phyloP scores from a whole-genome alignment of 1,140 invertebrate genomes.

The Pseudomyrmex dendroicus region DNA sequence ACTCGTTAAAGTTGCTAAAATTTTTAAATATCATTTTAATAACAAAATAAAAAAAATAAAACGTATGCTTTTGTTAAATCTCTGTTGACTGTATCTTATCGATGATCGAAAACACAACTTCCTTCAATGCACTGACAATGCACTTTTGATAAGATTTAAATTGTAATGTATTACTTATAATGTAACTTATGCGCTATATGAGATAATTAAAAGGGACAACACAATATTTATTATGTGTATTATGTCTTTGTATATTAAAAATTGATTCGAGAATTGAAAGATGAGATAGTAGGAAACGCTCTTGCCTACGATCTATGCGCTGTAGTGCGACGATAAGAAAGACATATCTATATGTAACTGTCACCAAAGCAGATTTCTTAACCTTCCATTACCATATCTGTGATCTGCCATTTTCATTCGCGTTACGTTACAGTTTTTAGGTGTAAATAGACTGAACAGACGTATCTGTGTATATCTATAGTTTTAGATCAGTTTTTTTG shows the following conservation, averaged over 20 bases:
- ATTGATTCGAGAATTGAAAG: neutral
- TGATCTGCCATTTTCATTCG: too few species aligned
- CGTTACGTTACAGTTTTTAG: too few species aligned
- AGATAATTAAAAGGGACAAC: too few species aligned
- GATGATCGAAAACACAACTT: neutral
- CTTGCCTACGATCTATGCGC: constrained; percentile 9
- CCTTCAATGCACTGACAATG: neutral
- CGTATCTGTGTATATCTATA: neutral
- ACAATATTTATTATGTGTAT: too few species aligned
- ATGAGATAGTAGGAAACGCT: constrained; percentile 8
- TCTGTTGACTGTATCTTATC: neutral
- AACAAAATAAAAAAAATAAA: too few species aligned
- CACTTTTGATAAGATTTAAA: too few species aligned
- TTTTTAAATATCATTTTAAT: neutral
- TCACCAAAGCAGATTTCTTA: neutral
- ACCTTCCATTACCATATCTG: neutral
- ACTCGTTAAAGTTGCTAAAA: too few species aligned
- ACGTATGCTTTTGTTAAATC: neutral
- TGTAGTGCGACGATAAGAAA: constrained; percentile 2
- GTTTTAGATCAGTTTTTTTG: neutral
- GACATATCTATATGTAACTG: neutral
- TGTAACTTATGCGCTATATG: too few species aligned
- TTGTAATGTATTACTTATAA: too few species aligned
- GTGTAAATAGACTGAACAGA: too few species aligned
- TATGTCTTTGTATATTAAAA: too few species aligned